Percentiles rank a stretch among this genome's conserved stretches.
phyloP scores from a whole-genome alignment of 1,140 invertebrate genomes.

The Ridgeia piscesae region DNA sequence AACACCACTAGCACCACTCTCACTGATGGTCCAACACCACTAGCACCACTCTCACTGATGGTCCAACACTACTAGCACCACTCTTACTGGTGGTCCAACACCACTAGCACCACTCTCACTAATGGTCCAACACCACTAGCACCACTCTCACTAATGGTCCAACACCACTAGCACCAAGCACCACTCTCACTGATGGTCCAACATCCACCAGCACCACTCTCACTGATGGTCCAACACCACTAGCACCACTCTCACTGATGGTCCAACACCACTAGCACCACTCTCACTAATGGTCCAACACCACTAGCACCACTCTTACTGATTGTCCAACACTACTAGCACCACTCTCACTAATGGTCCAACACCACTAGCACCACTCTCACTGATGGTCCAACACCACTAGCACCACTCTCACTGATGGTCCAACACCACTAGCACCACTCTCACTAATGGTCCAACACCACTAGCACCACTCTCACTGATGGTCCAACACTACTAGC shows the following conservation, averaged over 20 bases:
- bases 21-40: conserved; percentile 44
- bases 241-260: no score
- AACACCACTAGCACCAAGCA: not conserved
- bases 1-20: not conserved
- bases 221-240: conserved; percentile 44
- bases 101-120: conserved; percentile 28
- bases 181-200: not conserved
- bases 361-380: not conserved
- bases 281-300: not conserved
- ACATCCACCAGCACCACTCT: not conserved
- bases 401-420: conserved; percentile 38
- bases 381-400: not conserved
- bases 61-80: not conserved
- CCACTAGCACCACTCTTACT: not conserved
- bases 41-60: no score
- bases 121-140: conserved; percentile 40
- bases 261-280: not conserved
- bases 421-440: conserved; percentile 28
- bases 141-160: not conserved
- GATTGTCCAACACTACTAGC: not conserved
- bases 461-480: not conserved
- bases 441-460: not conserved
- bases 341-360: not conserved
- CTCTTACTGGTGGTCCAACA: not conserved
- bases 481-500: not conserved